Conservation (phyloP, 2,888 invertebrate genomes). For the Cyaniris semiargus region DNA sequence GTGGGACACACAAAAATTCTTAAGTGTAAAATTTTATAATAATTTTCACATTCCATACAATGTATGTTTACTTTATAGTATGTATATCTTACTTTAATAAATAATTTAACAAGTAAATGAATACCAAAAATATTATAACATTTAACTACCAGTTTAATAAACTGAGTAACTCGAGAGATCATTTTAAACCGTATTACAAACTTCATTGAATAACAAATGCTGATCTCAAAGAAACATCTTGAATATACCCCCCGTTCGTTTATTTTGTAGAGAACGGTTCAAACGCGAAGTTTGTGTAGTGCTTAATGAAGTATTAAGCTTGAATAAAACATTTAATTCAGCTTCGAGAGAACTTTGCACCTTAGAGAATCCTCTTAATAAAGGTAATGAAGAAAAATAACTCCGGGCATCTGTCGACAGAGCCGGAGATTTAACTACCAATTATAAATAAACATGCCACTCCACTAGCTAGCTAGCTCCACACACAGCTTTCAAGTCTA, state of each 20-base stretch:
- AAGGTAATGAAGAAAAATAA: conserved; percentile 32
- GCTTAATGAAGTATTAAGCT: conserved; percentile 27
- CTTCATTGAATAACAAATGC: conserved; percentile 1
- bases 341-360: conserved; percentile 29
- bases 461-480: not conserved
- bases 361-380: conserved; percentile 30
- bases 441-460: conserved; percentile 18
- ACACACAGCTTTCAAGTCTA: conserved; percentile 2
- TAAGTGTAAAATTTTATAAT: not conserved
- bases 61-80: no score
- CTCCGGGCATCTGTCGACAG: conserved; percentile 16
- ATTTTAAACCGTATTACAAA: not conserved
- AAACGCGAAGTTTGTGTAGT: conserved; percentile 1
- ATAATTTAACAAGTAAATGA: not conserved
- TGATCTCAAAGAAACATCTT: conserved; percentile 13
- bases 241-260: not conserved
- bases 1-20: not conserved
- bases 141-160: not conserved
- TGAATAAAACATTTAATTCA: conserved; percentile 29
- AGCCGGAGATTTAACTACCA: not conserved
- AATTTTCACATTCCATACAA: no score
- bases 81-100: no score
- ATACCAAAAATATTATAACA: not conserved
- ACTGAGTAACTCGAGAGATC: not conserved
- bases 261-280: not conserved